phyloP scores from a whole-genome alignment of 2,113 vertebrate genomes.

The Thamnaconus septentrionalis region DNA sequence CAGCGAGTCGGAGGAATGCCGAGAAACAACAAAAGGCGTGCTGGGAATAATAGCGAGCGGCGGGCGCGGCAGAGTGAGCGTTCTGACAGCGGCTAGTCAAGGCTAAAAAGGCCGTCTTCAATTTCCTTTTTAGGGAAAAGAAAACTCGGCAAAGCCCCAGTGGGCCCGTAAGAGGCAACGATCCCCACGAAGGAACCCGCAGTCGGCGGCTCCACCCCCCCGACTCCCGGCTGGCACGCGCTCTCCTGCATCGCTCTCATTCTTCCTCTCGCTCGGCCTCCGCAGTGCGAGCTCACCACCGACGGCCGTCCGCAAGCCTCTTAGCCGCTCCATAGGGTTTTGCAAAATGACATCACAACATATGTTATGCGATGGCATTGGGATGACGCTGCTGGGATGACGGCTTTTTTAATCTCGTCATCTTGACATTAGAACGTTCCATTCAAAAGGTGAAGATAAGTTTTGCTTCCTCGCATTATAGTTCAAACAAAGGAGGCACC shows the following conservation, averaged over 20 bases:
- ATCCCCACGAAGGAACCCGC: slow-evolving; percentile 39
- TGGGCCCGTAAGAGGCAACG: slow-evolving; percentile 72
- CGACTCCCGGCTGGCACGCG: slow-evolving; percentile 2
- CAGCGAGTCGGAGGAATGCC: slow-evolving; percentile 34
- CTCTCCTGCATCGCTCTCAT: slow-evolving; percentile 9
- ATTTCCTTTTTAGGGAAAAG: slow-evolving; percentile 74
- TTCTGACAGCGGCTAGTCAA: slow-evolving; percentile 62
- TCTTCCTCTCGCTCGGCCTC: slow-evolving; percentile 2
- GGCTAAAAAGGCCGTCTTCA: slow-evolving; percentile 61
- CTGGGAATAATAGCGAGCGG: slow-evolving; percentile 26
- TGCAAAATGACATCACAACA: too few species aligned
- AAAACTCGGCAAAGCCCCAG: slow-evolving; percentile 63
- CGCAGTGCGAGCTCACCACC: not conserved
- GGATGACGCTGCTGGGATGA: too few species aligned
- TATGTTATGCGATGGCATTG: too few species aligned
- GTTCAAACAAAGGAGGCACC: too few species aligned
- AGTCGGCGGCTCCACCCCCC: slow-evolving; percentile 25
- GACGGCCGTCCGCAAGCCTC: not conserved
- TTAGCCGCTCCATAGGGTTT: too few species aligned
- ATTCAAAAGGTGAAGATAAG: too few species aligned
- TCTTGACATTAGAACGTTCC: too few species aligned
- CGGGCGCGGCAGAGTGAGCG: not conserved
- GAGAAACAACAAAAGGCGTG: slow-evolving; percentile 20
- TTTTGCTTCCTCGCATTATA: too few species aligned
- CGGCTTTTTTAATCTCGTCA: too few species aligned